Base-by-base conservation (phyloP, 2,113 vertebrate genomes). In the Colossoma macropomum region DNA sequence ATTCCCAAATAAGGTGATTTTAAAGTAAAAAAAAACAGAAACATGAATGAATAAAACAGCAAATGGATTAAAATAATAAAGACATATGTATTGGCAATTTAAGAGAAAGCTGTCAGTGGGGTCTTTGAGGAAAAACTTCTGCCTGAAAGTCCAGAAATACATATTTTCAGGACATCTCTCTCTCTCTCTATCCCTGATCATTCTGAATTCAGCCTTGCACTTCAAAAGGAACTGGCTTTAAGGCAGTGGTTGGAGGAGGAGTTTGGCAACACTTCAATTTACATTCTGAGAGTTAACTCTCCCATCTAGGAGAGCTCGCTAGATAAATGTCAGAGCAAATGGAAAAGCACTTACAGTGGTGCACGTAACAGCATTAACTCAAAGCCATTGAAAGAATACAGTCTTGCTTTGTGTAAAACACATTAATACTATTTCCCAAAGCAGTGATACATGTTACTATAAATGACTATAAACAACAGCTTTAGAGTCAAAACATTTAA, bases 381-480 rank as follows among this genome's bases (percentile, higher is more conserved):
- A 72, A 72, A 48, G 25, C 70, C 21, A 48, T 41, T 48, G 66
- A 68, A 19, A 45, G 23, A 34, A 41, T 30, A 32, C 60, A 75
- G 30, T 52, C 59, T 34, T 66, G 48, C 50, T 50, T 1, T 79
- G 27, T 50, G 30, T 9, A 65, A 66, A 21, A 79, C 10, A 38
- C 4, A n/a, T 69, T 23, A 41, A 45, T 45, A 45, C 60, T 34
- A 74, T 63, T 52, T 66, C 45, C 34, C 34, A 34, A 75, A 45
- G 41, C 80, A 74, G 70, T 81, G 80, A 75, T 27, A 68, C 12
- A 62, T 59, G 81, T 77, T 41, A 70, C 41, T 38, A 45, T n/a
- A 84, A 71, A 71, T 11, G 12, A 71, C 9, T 45, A 45, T 71
- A 25, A 71, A 71, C 38, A 38, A 69, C 66, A 32, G 23, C 3